Evolutionary conservation across 2,797 vertebrate genomes (phyloP), one percentile per base, ranked within the genome.

Genomic region (Parauchenoglanis ngamensis): DNA sequence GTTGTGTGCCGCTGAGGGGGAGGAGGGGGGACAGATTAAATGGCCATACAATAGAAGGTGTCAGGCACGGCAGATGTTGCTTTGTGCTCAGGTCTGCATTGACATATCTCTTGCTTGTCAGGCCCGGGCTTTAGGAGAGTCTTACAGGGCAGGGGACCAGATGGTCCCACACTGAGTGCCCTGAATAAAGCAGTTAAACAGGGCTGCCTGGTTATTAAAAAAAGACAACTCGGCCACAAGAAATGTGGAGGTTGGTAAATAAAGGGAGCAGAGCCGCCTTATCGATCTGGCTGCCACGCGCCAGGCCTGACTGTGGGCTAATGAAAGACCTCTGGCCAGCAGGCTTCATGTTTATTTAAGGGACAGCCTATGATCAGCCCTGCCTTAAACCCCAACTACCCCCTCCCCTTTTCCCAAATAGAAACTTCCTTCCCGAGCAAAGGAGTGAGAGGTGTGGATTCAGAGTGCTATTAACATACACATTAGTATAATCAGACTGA

Each of bases 31-130:
- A 96, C 96, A 96, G 97, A 96, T 99, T 99, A 98, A 99, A 97
- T 96, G 97, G 97, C 96, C 96, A 92, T 95, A 97, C 97, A 98
- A 97, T 98, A 95, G 98, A 96, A 96, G 97, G 97, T 96, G 98
- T 98, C 97, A 96, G 97, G 97, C 96, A 94, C 95, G 97, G 98
- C 98, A 99, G 98, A 99, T 98, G 98, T 98, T 97, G 97, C 96
- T 96, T 97, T 97, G 97, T 97, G 97, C 96, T 96, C 97, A 96
- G 97, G 97, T 97, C 97, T 92, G 95, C 95, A 88, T 96, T 97
- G 97, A 98, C 98, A 98, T 97, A 97, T 98, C 97, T 97, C 96
- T 94, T 96, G 97, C 97, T 97, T 97, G 98, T 98, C 97, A 97
- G 94, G 94, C 95, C 96, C 75, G 96, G 96, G 96, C 96, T 98